Evolutionary conservation across 2,797 vertebrate species (phyloP), one percentile per base, ranked within the genome.

Genomic region (Urocyon cinereoargenteus): DNA sequence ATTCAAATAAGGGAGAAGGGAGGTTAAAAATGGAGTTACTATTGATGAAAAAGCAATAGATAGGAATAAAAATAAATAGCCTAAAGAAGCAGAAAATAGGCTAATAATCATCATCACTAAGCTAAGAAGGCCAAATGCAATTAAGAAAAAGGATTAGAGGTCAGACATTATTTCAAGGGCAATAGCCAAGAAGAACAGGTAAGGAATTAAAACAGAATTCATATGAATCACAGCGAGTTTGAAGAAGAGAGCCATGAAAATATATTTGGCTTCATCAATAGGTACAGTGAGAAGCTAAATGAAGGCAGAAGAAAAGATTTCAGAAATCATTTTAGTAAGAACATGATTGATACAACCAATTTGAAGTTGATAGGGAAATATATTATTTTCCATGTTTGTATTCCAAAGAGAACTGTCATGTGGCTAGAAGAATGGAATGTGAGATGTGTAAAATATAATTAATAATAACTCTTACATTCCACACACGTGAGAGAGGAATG

Each of bases 321-420:
- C 88, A 79, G 85, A 95, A 96, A 78, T 83, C 70, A 90, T 89
- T 96, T 97, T 85, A 77, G 82, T 83, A 86, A 86, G 68, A 86
- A 86, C n/a, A 62, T 93, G 86, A 96, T 68, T 96, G 92, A 97
- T 93, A 91, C 6, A 95, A 94, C 31, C 82, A 88, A 92, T 97
- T 78, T 97, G 73, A 95, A 95, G 26, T 94, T 83, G 59, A 22
- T 96, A 95, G 26, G 24, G 34, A 83, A 92, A 83, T 51, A 53
- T 6, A 87, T 95, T 92, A 90, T 89, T 97, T 97, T 95, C 82
- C 73, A 84, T 86, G 68, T 79, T 73, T 97, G 14, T 68, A 91
- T 86, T 92, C 73, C 40, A 70, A 87, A 66, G 66, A 92, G 66
- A 90, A 34, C 31, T 64, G 22, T 64, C 51, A 31, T 21, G 14